A percentile compares a stretch with the other conserved stretches of the same genome.
Evolutionary conservation across 92 coral and sea anemone species (phyloP).

Genomic region (Porites rus): DNA sequence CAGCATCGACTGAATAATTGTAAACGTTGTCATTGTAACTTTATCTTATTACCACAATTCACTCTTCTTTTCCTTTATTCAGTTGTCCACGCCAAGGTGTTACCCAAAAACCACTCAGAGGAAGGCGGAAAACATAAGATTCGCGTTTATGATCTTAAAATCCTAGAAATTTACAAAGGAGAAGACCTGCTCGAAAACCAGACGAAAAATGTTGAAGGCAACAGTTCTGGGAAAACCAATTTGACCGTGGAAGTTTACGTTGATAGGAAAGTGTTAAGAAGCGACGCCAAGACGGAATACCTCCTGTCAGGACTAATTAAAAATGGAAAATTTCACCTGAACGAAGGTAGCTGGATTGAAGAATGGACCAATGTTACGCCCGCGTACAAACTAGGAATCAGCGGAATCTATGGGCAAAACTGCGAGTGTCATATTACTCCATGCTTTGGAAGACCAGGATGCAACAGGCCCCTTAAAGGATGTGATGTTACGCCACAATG

Average conservation of each 20-base stretch:
- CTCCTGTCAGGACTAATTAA: conserved; percentile 61
- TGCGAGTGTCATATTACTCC: conserved; percentile 74
- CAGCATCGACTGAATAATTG: too few species aligned
- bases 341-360: conserved; percentile 65
- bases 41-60: too few species aligned
- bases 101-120: conserved; percentile 5
- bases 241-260: conserved; percentile 14
- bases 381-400: conserved; percentile 58
- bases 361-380: conserved; percentile 63
- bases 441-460: conserved; percentile 36
- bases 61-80: neutral
- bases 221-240: neutral
- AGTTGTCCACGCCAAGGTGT: conserved; percentile 26
- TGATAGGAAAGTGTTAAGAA: conserved; percentile 19
- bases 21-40: too few species aligned
- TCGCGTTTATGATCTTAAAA: conserved; percentile 14
- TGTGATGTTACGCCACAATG: neutral
- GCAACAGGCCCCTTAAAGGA: conserved; percentile 1
- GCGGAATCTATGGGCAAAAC: conserved; percentile 59
- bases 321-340: conserved; percentile 53
- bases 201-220: neutral
- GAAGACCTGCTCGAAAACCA: neutral
- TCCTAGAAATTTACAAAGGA: conserved; percentile 27
- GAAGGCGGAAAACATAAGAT: conserved; percentile 3
- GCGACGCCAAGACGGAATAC: conserved; percentile 30